Percentiles rank a stretch among this genome's conserved stretches.
Conservation (phyloP, 2,888 invertebrate genomes). For the Lepidocyrtoides sp. region DNA sequence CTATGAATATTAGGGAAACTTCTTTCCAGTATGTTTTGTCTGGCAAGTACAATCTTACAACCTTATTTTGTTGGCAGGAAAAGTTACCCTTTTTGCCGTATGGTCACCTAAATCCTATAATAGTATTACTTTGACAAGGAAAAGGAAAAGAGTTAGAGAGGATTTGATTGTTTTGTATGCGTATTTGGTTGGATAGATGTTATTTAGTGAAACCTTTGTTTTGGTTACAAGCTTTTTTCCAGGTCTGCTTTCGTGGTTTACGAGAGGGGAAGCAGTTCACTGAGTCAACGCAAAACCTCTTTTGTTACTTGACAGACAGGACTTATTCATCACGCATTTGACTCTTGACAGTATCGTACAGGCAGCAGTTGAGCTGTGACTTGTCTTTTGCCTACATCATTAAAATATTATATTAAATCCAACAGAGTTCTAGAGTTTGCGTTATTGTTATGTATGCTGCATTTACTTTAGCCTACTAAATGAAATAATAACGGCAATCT, state of each 20-base stretch:
- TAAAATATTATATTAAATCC: too few species aligned
- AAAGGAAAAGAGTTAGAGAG: slow-evolving; percentile 42
- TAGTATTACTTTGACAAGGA: slow-evolving; percentile 51
- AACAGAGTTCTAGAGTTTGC: too few species aligned
- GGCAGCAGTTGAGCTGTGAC: neutral
- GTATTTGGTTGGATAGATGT: slow-evolving; percentile 41
- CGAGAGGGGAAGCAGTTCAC: slow-evolving; percentile 43
- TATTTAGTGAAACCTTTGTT: slow-evolving; percentile 61
- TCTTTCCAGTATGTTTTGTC: neutral
- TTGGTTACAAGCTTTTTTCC: slow-evolving; percentile 72
- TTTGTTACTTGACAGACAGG: slow-evolving; percentile 59
- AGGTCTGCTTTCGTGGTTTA: slow-evolving; percentile 70
- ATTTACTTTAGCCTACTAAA: too few species aligned
- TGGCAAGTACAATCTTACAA: neutral
- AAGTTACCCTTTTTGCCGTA: slow-evolving; percentile 56
- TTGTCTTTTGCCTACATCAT: neutral
- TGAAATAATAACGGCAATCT: too few species aligned
- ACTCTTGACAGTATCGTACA: neutral
- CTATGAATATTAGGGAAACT: neutral
- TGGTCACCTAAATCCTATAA: slow-evolving; percentile 34
- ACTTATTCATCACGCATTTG: neutral
- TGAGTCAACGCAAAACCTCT: neutral
- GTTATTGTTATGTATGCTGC: too few species aligned
- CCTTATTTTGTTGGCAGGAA: neutral
- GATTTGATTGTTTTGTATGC: slow-evolving; percentile 54